These are phyloP conservation scores for Xiphophorus birchmanni DNA, from an alignment of 2,797 vertebrate species.

Conservation along the genomic window DNA sequence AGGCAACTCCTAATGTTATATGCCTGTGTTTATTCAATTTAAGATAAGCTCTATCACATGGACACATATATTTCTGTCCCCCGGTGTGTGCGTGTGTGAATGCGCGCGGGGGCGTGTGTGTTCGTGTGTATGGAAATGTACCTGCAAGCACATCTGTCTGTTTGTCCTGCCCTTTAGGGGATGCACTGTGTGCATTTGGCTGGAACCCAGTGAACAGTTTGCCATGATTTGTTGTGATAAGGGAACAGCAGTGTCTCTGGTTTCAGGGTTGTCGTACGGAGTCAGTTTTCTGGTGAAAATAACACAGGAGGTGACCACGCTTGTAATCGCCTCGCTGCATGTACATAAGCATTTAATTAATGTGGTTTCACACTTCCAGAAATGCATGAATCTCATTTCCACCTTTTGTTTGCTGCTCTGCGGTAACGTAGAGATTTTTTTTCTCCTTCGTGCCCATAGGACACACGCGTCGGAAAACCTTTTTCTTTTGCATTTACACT, in stretches of 20 bases:
- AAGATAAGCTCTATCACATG: conserved; percentile 51
- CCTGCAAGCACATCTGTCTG: conserved; percentile 19
- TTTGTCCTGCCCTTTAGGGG: conserved; percentile 17
- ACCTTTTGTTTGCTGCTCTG: conserved; percentile 19
- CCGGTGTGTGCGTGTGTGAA: background rate
- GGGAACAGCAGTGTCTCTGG: conserved; percentile 52
- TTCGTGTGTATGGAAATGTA: background rate
- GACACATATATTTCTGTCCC: conserved; percentile 25
- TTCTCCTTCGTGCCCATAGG: background rate
- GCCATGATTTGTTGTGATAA: conserved; percentile 49
- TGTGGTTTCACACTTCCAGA: conserved; percentile 1
- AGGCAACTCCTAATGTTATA: conserved; percentile 39
- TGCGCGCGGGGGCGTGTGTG: background rate
- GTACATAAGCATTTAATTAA: conserved; percentile 13
- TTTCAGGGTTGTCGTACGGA: conserved; percentile 51
- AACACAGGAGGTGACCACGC: conserved; percentile 7
- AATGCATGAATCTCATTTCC: conserved; percentile 27
- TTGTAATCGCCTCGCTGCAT: conserved; percentile 25
- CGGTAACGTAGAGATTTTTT: conserved; percentile 8
- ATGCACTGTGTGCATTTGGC: conserved; percentile 26
- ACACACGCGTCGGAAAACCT: conserved; percentile 6
- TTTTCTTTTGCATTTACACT: conserved; percentile 35
- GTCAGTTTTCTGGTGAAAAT: conserved; percentile 11
- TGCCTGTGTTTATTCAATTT: conserved; percentile 47
- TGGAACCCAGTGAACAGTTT: conserved; percentile 22